A percentile compares a stretch with the other conserved stretches of the same genome.
Evolutionary conservation across 2,797 vertebrate genomes (phyloP).

Genomic region (Lophius americanus): DNA sequence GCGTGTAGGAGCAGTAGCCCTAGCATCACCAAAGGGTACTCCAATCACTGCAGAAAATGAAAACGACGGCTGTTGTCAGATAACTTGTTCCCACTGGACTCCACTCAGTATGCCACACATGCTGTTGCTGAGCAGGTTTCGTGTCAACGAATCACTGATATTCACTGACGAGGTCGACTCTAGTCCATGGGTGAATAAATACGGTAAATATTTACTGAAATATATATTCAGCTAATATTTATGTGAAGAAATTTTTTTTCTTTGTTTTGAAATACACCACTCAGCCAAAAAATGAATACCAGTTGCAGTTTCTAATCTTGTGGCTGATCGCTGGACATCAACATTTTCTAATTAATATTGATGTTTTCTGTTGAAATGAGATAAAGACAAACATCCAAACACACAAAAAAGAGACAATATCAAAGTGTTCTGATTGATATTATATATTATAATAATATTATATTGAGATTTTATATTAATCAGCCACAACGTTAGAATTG

Average conservation of each 20-base stretch:
- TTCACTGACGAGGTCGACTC: constrained; percentile 21
- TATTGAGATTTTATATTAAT: too few relatives aligned
- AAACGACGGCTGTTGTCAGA: constrained; percentile 35
- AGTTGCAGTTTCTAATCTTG: too few relatives aligned
- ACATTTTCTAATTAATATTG: too few relatives aligned
- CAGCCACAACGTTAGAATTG: too few relatives aligned
- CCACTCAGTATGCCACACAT: constrained; percentile 25
- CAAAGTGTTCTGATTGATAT: too few relatives aligned
- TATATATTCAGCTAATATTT: constrained; percentile 32
- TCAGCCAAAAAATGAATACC: too few relatives aligned
- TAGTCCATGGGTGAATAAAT: constrained; percentile 13
- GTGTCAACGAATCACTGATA: constrained; percentile 24
- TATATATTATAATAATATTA: too few relatives aligned
- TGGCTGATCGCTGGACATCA: too few relatives aligned
- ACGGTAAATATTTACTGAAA: constrained; percentile 25
- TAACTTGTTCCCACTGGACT: constrained; percentile 54
- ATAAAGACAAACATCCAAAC: too few relatives aligned
- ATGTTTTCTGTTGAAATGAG: too few relatives aligned
- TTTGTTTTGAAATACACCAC: too few relatives aligned
- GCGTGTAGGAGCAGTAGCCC: constrained; percentile 83
- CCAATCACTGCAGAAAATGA: constrained; percentile 79
- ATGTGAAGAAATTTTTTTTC: constrained; percentile 20
- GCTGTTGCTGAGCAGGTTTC: constrained; percentile 28
- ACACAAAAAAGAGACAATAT: too few relatives aligned
- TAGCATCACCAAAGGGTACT: constrained; percentile 87